Percentiles rank a stretch among this genome's conserved stretches.
Conservation (phyloP, 1,140 invertebrate species). For the Galleria mellonella region DNA sequence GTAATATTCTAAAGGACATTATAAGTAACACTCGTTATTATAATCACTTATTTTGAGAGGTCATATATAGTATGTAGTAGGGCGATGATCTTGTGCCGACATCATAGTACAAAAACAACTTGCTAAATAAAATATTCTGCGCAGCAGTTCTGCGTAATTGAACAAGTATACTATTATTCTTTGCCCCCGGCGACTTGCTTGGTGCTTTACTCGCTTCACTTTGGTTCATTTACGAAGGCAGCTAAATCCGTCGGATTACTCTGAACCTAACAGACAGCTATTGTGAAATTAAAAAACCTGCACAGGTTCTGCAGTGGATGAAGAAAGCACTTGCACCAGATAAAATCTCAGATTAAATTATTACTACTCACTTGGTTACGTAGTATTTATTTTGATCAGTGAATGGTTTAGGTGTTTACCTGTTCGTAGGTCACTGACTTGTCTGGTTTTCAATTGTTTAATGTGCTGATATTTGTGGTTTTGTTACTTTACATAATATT, state of each 20-base stretch:
- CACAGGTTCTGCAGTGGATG: slow-evolving; percentile 25
- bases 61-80: too few relatives aligned
- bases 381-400: slow-evolving; percentile 16
- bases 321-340: slow-evolving; percentile 35
- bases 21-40: too few relatives aligned
- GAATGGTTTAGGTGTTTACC: slow-evolving; percentile 17
- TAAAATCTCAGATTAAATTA: slow-evolving; percentile 17
- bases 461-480: too few relatives aligned
- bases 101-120: too few relatives aligned
- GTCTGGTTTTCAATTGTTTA: background rate
- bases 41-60: too few relatives aligned
- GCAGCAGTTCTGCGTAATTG: background rate
- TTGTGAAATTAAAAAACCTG: slow-evolving; percentile 44
- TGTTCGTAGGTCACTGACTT: slow-evolving; percentile 1
- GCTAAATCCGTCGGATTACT: slow-evolving; percentile 34
- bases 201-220: slow-evolving; percentile 38
- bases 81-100: too few relatives aligned
- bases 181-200: slow-evolving; percentile 14
- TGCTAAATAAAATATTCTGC: slow-evolving; percentile 23
- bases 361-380: slow-evolving; percentile 16
- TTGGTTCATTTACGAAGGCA: slow-evolving; percentile 35
- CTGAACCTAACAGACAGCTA: slow-evolving; percentile 19
- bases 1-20: too few relatives aligned
- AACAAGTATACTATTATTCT: slow-evolving; percentile 10
- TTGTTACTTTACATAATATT: too few relatives aligned